Evolutionary conservation across 2,113 vertebrate genomes (phyloP), one percentile per base, ranked within the genome.

Genomic region (Aptenodytes forsteri): DNA sequence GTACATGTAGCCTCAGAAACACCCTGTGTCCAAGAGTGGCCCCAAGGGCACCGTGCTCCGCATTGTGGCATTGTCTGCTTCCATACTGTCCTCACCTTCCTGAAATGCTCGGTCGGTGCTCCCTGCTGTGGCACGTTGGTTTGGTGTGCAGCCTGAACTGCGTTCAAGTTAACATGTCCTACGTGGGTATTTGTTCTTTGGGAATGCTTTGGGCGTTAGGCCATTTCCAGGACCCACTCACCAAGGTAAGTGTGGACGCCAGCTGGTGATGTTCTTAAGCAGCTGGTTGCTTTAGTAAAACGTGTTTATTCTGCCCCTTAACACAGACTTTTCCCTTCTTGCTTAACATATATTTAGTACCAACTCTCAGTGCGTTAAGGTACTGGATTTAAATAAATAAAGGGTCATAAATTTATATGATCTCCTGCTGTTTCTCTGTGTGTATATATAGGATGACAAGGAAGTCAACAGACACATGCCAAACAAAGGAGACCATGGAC

Each of bases 381-480:
- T 80, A 23, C 58, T 88, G 23, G 58, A 77, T 85, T 85, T 61
- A 83, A 82, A 38, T 81, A 87, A 76, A 62, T 47, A 85, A 36
- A 83, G 19, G 67, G 2, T 93, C 56, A 32, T 89, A 38, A 92
- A 54, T 66, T 95, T 59, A 96, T 88, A 9, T 38, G 42, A 44
- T 95, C 46, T 96, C 83, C 88, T 98, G 70, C 97, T 90, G 83
- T 78, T 96, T 84, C 95, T 90, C 40, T 81, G 1, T 96, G 58
- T 97, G 73, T 95, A 83, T 92, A 49, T 96, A 30, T 95, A 99
- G 99, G 99, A 98, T 93, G 98, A 98, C 87, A 98, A 97, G 95
- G 98, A 98, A 95, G 97, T 94, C 90, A 98, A 97, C 82, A 95
- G 95, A 90, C 97, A 95, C 6, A 26, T 98, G 88, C 98, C 98